Evolutionary conservation across 92 coral and sea anemone species (phyloP).

Genomic region (Porites evermanni): DNA sequence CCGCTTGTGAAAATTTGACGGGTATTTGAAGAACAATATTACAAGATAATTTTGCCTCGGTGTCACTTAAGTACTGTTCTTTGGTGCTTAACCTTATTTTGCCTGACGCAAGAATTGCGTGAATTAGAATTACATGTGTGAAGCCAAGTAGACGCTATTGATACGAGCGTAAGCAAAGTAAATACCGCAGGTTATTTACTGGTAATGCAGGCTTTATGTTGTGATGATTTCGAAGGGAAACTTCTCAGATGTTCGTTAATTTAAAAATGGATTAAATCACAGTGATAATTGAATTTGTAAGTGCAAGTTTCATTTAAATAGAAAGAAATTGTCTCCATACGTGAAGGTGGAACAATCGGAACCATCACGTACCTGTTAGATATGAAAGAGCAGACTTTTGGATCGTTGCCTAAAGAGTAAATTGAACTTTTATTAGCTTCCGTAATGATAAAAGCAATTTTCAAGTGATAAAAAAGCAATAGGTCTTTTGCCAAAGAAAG

Average conservation of each 20-base stretch:
- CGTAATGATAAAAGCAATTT: neutral
- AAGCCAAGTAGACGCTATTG: no score
- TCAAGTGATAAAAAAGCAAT: neutral
- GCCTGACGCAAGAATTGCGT: conserved; percentile 16
- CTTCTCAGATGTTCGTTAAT: conserved; percentile 30
- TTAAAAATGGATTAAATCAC: conserved; percentile 24
- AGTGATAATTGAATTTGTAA: neutral
- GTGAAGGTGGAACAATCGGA: neutral
- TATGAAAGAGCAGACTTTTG: neutral
- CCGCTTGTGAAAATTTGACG: neutral
- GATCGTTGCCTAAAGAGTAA: conserved; percentile 4
- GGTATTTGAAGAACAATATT: conserved; percentile 7
- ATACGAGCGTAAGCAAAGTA: neutral
- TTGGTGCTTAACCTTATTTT: conserved; percentile 6
- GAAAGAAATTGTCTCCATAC: conserved; percentile 8
- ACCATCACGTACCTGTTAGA: conserved; percentile 24
- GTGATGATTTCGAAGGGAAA: conserved; percentile 47
- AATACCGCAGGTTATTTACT: conserved; percentile 27
- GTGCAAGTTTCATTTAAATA: conserved; percentile 1
- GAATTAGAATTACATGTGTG: conserved; percentile 7
- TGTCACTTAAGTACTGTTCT: conserved; percentile 39
- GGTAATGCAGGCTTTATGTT: neutral
- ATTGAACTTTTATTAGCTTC: neutral
- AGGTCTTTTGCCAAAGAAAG: neutral
- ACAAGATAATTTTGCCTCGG: conserved; percentile 11